Conservation (phyloP, 2,888 invertebrate genomes). For the Polydrusus cervinus region DNA sequence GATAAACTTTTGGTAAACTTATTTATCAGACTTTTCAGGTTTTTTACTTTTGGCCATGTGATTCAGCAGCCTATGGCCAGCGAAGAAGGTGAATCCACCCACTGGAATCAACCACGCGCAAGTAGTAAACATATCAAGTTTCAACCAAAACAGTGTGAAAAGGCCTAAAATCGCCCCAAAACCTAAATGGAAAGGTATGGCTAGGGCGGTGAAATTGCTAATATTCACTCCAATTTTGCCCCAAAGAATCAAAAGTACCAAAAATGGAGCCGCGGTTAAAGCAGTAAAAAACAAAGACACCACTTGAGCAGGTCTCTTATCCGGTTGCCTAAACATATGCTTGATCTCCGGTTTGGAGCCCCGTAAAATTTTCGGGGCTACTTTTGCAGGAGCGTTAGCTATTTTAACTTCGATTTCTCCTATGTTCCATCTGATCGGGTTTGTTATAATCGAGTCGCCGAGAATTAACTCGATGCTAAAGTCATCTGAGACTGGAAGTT, state of each 20-base stretch:
- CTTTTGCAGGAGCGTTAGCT: slow-evolving; percentile 49
- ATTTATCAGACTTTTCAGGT: slow-evolving; percentile 58
- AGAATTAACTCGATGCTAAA: slow-evolving; percentile 90
- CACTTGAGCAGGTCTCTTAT: slow-evolving; percentile 89
- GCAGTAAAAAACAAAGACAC: slow-evolving; percentile 94
- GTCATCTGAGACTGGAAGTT: slow-evolving; percentile 85
- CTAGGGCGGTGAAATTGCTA: slow-evolving; percentile 85
- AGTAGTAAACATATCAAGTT: slow-evolving; percentile 97
- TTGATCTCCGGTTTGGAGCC: slow-evolving; percentile 76
- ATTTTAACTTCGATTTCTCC: slow-evolving; percentile 77
- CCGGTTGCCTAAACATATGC: slow-evolving; percentile 94
- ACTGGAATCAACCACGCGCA: slow-evolving; percentile 90
- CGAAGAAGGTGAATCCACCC: slow-evolving; percentile 91
- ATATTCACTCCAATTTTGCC: slow-evolving; percentile 89
- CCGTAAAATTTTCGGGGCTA: slow-evolving; percentile 65
- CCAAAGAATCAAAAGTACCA: slow-evolving; percentile 91
- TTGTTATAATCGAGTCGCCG: slow-evolving; percentile 93
- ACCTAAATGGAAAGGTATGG: slow-evolving; percentile 92
- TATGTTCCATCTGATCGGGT: slow-evolving; percentile 91
- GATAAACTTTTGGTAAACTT: slow-evolving; percentile 8
- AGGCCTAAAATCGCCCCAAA: slow-evolving; percentile 90
- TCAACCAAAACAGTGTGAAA: slow-evolving; percentile 94
- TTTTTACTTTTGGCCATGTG: slow-evolving; percentile 76
- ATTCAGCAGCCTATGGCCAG: slow-evolving; percentile 93
- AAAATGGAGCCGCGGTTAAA: slow-evolving; percentile 86